Percentiles rank a stretch among this genome's conserved stretches.
phyloP scores from a whole-genome alignment of 2,888 invertebrate species.

The Sinopyrophorus schimmeli region DNA sequence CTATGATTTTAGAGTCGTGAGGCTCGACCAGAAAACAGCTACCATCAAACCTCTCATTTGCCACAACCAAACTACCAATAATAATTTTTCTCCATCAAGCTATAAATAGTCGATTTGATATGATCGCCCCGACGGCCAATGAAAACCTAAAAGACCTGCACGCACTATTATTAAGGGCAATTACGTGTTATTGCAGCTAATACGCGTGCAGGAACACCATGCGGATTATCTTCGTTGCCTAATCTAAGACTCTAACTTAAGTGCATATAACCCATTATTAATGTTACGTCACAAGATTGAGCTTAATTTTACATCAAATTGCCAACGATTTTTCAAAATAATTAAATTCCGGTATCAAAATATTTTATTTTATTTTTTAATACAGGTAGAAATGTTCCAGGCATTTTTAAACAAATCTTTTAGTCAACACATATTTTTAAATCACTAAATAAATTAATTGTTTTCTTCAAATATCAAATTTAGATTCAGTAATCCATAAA shows the following conservation, averaged over 20 bases:
- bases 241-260: conserved; percentile 48
- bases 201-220: conserved; percentile 51
- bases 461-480: no score
- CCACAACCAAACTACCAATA: conserved; percentile 53
- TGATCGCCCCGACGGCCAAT: conserved; percentile 53
- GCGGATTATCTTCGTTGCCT: conserved; percentile 50
- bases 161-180: conserved; percentile 57
- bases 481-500: no score
- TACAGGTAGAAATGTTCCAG: no score
- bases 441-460: no score
- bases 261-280: conserved; percentile 49
- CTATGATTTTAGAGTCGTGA: conserved; percentile 53
- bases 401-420: no score
- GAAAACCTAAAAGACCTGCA: conserved; percentile 47
- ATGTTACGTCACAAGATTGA: conserved; percentile 52
- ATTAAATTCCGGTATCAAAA: conserved; percentile 32
- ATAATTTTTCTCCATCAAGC: conserved; percentile 56
- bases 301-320: conserved; percentile 38
- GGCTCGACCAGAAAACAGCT: conserved; percentile 44
- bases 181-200: conserved; percentile 57
- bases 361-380: no score
- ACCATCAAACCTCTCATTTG: conserved; percentile 51
- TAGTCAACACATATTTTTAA: no score
- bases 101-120: conserved; percentile 56
- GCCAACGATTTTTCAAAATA: conserved; percentile 39